Evolutionary conservation across 2,113 vertebrate genomes (phyloP), one percentile per base, ranked within the genome.

Genomic region (Tachycineta bicolor): DNA sequence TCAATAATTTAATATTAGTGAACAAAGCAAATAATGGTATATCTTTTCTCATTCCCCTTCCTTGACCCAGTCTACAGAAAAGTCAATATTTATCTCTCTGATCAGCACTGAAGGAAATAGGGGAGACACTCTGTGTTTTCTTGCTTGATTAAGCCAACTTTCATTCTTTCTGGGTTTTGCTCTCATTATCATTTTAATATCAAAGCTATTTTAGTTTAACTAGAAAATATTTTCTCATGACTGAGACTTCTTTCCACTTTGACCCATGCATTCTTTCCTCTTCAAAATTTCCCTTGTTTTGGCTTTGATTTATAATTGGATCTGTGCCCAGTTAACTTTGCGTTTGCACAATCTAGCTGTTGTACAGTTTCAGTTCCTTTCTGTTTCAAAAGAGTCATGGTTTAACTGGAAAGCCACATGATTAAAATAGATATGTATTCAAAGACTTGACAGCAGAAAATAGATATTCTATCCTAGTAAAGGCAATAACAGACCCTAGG

Each of bases 191-290:
- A 90, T 94, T 94, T 94, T 91, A 93, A 90, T 93, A 95, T 94
- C 75, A 91, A 94, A 97, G 94, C 83, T 96, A 83, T 96, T 95
- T 96, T 82, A 90, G 89, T 95, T 95, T 94, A 94, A 84, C 50
- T 56, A 76, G 92, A 90, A 96, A 96, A 90, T 91, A 96, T 75
- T 97, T 93, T 96, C 70, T 94, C 88, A 76, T 95, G 93, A 69
- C 87, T 95, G 84, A 83, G 67, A 94, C 77, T 83, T 88, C 89
- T 95, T 90, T 97, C 92, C 90, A 94, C 91, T 89, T 91, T 95
- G 92, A 96, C 94, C 95, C 96, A 56, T 70, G 80, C 83, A 96
- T 97, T 96, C 90, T 96, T 97, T 97, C 95, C 94, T 97, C 95
- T 95, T 93, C 85, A 97, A 96, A 97, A 97, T 97, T 95, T 94